Evolutionary conservation across 2,113 vertebrate genomes (phyloP).

Genomic region (Pseudorhombus dupliciocellatus): DNA sequence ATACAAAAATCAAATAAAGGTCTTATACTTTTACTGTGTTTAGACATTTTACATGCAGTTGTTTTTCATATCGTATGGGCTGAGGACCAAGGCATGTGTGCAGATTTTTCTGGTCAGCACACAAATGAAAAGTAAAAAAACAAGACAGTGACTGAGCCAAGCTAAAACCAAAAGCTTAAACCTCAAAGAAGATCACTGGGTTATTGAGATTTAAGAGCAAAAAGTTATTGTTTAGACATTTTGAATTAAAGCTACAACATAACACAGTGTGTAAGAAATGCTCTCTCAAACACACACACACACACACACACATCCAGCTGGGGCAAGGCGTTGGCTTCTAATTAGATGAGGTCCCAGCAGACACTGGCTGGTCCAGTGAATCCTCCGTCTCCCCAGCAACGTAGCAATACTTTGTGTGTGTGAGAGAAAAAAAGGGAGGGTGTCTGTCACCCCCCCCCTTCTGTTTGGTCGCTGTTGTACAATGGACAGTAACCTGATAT

Average conservation of each 20-base stretch:
- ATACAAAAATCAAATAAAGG: too few species aligned
- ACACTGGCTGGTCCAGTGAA: constrained; percentile 26
- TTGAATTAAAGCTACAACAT: background rate
- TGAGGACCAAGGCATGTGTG: background rate
- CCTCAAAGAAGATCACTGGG: background rate
- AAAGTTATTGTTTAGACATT: background rate
- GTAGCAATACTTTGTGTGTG: constrained; percentile 1
- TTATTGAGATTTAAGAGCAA: background rate
- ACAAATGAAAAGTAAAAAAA: background rate
- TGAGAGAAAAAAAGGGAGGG: background rate
- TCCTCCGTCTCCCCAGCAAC: constrained; percentile 37
- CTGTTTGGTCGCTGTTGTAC: constrained; percentile 25
- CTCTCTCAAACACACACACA: constrained; percentile 6
- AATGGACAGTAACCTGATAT: constrained; percentile 47
- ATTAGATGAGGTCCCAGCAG: constrained; percentile 61
- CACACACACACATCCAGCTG: constrained; percentile 18
- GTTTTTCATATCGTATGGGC: too few species aligned
- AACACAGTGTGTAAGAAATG: background rate
- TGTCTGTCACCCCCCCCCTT: constrained; percentile 34
- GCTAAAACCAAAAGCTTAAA: background rate
- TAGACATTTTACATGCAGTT: too few species aligned
- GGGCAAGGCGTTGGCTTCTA: constrained; percentile 48
- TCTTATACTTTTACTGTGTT: too few species aligned
- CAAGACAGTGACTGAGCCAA: background rate
- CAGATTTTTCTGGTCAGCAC: background rate